Evolutionary conservation across 2,113 vertebrate genomes (phyloP).

Genomic region (Chiloscyllium plagiosum): DNA sequence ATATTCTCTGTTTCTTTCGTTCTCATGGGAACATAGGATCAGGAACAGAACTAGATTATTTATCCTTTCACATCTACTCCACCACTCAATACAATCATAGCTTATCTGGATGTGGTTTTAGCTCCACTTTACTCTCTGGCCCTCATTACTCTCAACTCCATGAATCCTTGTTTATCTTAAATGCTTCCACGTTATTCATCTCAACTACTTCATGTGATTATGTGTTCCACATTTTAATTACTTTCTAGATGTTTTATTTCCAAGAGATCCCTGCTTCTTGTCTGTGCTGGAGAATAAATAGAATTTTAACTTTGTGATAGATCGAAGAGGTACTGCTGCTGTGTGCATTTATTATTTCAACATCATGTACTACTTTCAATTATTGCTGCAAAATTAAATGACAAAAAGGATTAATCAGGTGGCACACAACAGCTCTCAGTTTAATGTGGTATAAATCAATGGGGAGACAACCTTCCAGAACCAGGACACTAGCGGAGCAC

Average conservation of each 20-base stretch:
- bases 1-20: not conserved
- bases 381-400: not conserved
- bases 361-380: not conserved
- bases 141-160: too few species aligned
- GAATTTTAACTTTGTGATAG: not conserved
- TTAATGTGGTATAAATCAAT: not conserved
- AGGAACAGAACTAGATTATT: too few species aligned
- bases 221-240: not conserved
- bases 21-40: not conserved
- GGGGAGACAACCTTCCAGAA: not conserved
- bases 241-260: not conserved
- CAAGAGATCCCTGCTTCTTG: not conserved
- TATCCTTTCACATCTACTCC: too few species aligned
- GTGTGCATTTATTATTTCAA: not conserved
- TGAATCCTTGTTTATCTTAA: not conserved
- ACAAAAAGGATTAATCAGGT: not conserved
- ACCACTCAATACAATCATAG: too few species aligned
- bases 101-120: too few species aligned
- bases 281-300: not conserved
- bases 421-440: not conserved
- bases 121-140: too few species aligned
- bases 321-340: not conserved
- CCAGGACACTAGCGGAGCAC: not conserved
- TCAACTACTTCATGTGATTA: not conserved
- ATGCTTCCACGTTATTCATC: not conserved